Percentiles rank a stretch among this genome's conserved stretches.
These are phyloP conservation scores for Nothocercus nigrocapillus DNA, from an alignment of 2,113 vertebrate genomes.

Conservation along the genomic window DNA sequence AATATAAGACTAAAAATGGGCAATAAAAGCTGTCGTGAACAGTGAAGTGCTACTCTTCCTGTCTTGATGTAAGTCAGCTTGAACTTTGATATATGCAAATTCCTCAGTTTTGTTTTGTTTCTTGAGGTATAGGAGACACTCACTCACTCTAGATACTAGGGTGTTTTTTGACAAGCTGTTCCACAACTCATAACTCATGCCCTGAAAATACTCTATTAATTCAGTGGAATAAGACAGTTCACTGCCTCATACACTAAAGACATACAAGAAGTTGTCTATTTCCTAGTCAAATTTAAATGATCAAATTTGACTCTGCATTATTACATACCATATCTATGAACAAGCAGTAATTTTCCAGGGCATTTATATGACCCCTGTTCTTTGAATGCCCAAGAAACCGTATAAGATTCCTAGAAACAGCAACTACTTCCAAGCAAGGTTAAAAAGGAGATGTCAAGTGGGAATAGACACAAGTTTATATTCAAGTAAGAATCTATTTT, in stretches of 20 bases:
- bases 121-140: neutral
- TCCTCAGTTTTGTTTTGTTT: neutral
- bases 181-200: neutral
- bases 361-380: neutral
- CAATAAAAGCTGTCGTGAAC: neutral
- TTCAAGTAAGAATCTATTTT: neutral
- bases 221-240: constrained; percentile 11
- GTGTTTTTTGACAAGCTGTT: constrained; percentile 13
- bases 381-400: neutral
- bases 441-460: neutral
- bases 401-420: neutral
- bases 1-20: neutral
- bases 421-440: neutral
- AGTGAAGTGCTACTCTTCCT: neutral
- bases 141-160: neutral
- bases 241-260: neutral
- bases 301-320: neutral
- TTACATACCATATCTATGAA: neutral
- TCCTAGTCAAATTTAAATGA: neutral
- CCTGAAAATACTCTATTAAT: constrained; percentile 24
- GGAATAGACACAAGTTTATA: neutral
- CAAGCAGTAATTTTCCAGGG: neutral
- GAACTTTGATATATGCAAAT: neutral
- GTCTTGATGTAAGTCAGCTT: neutral
- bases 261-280: neutral